Base-by-base conservation (phyloP, 1,140 invertebrate genomes). In the Neomicropteryx cornuta region DNA sequence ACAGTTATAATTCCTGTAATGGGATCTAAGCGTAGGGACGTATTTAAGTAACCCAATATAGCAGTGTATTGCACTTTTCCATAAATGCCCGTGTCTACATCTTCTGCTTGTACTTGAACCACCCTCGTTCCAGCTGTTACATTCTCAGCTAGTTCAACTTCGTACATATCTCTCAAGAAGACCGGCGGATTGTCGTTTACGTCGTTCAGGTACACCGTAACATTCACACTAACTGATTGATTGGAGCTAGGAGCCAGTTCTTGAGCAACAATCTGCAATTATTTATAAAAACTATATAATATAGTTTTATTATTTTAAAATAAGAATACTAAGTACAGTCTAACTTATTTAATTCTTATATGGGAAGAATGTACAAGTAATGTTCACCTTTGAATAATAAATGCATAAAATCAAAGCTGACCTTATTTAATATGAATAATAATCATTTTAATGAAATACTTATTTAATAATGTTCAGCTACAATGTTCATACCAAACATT, bases 151-250 rank as follows among this genome's bases (percentile, higher is more conserved):
- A 91, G 49, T 19, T 79, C 76, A 0, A 79, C 81, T 29, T 76
- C 67, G 51, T 93, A 96, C 1, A 72, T 60, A 11, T 75, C 52
- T 43, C 81, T 68, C 5, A 75, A 61, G 55, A 97, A 97, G 33
- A 79, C 66, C 1, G 92, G 92, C 3, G 76, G 62, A 61, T 94
- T 92, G 52, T 96, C 93, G 53, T 97, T 96, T 3, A 86, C 70
- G 57, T 97, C 92, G 39, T 81, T 75, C 13, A 97, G 62, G 50
- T 83, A 79, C 2, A 95, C 80, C 0, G 76, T 81, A 1, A 92
- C 77, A 39, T 81, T 77, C 0, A 81, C 79, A 24, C 68, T 72
- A 1, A 76, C 72, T 14, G 83, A 81, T 30, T 83, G 63, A 60
- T 84, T 83, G 6, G 76, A 83, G 30, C 71, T 74, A 37, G 81